Conservation (phyloP, 2,888 invertebrate genomes). For the Troilus luridus region DNA sequence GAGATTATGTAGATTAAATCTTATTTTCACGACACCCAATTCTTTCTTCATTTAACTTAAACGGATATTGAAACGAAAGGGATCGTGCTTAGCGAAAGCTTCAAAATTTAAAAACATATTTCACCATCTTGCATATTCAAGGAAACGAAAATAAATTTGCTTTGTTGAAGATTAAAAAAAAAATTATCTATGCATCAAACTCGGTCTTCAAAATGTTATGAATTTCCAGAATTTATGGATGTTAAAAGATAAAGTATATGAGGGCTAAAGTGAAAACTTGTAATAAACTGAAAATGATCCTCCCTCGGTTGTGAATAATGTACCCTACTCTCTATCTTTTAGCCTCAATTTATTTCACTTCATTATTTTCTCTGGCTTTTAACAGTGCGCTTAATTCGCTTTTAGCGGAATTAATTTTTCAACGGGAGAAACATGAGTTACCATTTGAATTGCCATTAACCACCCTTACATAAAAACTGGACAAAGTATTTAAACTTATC, state of each 20-base stretch:
- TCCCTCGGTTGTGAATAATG: neutral
- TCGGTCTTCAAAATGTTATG: neutral
- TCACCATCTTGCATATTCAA: too few species aligned
- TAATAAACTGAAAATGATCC: neutral
- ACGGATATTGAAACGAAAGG: too few species aligned
- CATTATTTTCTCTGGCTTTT: conserved; percentile 32
- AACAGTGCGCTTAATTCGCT: conserved; percentile 26
- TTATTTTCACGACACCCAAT: too few species aligned
- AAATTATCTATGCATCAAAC: too few species aligned
- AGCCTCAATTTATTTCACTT: conserved; percentile 10
- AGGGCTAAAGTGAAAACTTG: neutral
- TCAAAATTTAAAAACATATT: too few species aligned
- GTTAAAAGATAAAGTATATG: neutral
- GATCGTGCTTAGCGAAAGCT: too few species aligned
- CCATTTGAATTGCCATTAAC: neutral
- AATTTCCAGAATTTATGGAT: neutral
- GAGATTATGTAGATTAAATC: too few species aligned
- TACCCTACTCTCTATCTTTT: neutral
- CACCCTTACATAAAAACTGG: too few species aligned
- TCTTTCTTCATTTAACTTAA: too few species aligned
- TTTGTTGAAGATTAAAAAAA: too few species aligned
- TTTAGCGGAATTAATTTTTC: conserved; percentile 39
- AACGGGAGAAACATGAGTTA: neutral
- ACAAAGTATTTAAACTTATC: too few species aligned
- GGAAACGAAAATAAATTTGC: too few species aligned